phyloP scores from a whole-genome alignment of 2,888 invertebrate genomes.

The Andrena fulva region DNA sequence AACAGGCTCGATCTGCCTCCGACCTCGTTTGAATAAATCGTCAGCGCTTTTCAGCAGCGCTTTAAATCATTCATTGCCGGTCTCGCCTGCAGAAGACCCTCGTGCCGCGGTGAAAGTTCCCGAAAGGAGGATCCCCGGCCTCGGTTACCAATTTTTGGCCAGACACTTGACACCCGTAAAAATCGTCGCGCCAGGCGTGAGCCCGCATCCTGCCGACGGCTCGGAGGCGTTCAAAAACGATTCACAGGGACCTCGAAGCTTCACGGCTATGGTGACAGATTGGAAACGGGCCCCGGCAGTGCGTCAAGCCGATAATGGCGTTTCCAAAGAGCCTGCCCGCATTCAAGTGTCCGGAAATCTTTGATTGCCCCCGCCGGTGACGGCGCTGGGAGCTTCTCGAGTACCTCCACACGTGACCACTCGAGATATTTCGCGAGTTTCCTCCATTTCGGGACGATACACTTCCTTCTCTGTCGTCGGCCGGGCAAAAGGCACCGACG shows the following conservation, averaged over 20 bases:
- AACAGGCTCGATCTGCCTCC: not conserved
- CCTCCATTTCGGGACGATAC: conserved; percentile 38
- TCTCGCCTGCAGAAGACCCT: conserved; percentile 3
- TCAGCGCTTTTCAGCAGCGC: not conserved
- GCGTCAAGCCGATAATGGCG: conserved; percentile 65
- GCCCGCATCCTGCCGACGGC: conserved; percentile 57
- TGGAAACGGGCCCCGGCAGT: conserved; percentile 60
- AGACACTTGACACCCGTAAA: conserved; percentile 74
- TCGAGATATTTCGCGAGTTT: conserved; percentile 74
- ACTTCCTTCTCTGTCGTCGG: conserved; percentile 51
- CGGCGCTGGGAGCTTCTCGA: conserved; percentile 44
- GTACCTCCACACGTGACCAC: conserved; percentile 63
- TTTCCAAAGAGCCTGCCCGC: conserved; percentile 31
- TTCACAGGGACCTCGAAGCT: conserved; percentile 7
- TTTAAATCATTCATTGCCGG: not conserved
- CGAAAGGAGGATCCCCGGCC: conserved; percentile 29
- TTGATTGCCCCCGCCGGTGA: conserved; percentile 69
- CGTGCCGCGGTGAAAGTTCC: conserved; percentile 25
- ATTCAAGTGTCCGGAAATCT: conserved; percentile 76
- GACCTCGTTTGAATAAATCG: conserved; percentile 19
- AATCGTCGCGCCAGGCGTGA: conserved; percentile 55
- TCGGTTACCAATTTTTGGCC: conserved; percentile 53
- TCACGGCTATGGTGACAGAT: conserved; percentile 67
- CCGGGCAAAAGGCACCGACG: conserved; percentile 37
- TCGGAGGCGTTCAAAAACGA: conserved; percentile 29